A percentile compares a stretch with the other conserved stretches of the same genome.
Evolutionary conservation across 2,888 invertebrate species (phyloP).

Genomic region (Dusona sp.): DNA sequence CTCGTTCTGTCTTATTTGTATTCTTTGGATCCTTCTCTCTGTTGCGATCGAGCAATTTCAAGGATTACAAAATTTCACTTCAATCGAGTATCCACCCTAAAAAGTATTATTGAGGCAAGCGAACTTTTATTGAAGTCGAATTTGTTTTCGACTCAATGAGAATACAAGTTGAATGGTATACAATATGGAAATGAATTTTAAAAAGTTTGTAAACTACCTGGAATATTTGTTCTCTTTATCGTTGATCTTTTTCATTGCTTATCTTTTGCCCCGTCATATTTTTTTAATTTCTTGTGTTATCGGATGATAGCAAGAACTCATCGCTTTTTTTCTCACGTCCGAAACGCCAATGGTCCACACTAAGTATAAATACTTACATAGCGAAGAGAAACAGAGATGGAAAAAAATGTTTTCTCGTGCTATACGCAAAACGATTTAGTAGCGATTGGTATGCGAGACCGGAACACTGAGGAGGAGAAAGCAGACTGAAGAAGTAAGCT

Average conservation of each 20-base stretch:
- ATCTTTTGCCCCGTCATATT: background rate
- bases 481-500: conserved; percentile 44
- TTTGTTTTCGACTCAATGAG: background rate
- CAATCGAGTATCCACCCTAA: conserved; percentile 20
- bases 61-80: conserved; percentile 37
- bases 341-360: conserved; percentile 11
- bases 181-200: background rate
- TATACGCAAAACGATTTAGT: conserved; percentile 73
- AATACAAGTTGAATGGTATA: background rate
- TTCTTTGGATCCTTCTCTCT: conserved; percentile 2
- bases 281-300: background rate
- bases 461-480: conserved; percentile 60
- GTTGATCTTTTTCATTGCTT: background rate
- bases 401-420: conserved; percentile 50
- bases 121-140: background rate
- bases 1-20: conserved; percentile 20
- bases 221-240: background rate
- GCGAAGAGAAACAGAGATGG: background rate
- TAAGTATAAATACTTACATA: too few species aligned
- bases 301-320: background rate
- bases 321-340: background rate
- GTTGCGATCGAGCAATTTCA: conserved; percentile 14
- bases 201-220: background rate
- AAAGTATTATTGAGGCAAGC: background rate
- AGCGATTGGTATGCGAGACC: conserved; percentile 70